Evolutionary conservation across 2,888 invertebrate genomes (phyloP).

Genomic region (Octodonta nipae): DNA sequence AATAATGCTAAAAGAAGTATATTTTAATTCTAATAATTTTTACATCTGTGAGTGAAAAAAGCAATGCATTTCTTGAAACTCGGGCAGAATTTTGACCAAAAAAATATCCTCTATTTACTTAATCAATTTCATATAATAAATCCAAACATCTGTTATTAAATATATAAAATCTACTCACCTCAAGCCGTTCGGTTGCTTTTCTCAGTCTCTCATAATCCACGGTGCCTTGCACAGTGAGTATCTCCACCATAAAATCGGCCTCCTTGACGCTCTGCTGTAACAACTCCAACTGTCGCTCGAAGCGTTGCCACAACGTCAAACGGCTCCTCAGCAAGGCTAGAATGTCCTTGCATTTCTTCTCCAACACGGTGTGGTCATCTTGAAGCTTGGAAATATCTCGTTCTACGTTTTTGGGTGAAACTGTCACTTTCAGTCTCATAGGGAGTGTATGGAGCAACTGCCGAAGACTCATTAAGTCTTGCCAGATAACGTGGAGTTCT

Average conservation of each 20-base stretch:
- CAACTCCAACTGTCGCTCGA: conserved; percentile 62
- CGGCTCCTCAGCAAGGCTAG: conserved; percentile 51
- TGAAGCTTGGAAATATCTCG: conserved; percentile 60
- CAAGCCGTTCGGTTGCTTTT: conserved; percentile 71
- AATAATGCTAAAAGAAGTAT: no score
- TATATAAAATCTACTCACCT: conserved; percentile 54
- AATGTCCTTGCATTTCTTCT: conserved; percentile 56
- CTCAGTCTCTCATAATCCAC: conserved; percentile 71
- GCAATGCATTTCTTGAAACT: no score
- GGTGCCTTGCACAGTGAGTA: conserved; percentile 69
- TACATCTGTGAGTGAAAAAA: no score
- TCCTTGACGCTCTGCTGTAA: conserved; percentile 73
- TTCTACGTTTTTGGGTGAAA: conserved; percentile 56
- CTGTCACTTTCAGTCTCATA: conserved; percentile 57
- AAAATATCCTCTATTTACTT: no score
- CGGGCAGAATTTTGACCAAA: no score
- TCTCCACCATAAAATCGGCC: conserved; percentile 77
- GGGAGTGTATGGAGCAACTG: conserved; percentile 68
- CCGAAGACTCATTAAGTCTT: conserved; percentile 59
- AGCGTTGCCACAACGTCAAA: conserved; percentile 59
- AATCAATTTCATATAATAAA: no score
- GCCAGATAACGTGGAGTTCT: conserved; percentile 60
- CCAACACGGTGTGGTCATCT: conserved; percentile 60
- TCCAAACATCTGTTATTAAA: no score
- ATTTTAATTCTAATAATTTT: no score